Conservation (phyloP, 92 coral and sea anemone species). For the Montipora capitata region DNA sequence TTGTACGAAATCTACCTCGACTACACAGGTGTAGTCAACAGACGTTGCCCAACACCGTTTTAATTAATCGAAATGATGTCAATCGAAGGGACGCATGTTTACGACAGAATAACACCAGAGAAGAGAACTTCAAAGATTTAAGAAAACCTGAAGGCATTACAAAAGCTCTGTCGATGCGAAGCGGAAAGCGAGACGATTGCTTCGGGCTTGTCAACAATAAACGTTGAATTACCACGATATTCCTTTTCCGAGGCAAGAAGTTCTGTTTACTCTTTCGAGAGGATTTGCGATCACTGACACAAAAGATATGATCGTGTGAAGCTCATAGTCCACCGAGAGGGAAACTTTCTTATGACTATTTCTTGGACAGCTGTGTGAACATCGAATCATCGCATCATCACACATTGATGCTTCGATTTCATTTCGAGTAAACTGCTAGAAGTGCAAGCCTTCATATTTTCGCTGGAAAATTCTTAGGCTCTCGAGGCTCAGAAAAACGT, state of each 20-base stretch:
- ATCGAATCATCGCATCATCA: background rate
- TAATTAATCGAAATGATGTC: too few relatives aligned
- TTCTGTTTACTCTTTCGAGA: background rate
- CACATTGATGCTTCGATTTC: conserved; percentile 1
- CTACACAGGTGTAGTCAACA: background rate
- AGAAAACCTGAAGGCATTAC: background rate
- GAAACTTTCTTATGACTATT: background rate
- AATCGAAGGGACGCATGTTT: too few relatives aligned
- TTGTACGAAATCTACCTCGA: conserved; percentile 15
- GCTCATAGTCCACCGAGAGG: background rate
- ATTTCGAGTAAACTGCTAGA: background rate
- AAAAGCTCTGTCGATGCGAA: background rate
- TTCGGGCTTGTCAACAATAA: background rate
- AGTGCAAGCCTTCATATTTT: conserved; percentile 12
- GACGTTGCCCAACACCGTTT: conserved; percentile 26
- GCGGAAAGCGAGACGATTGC: background rate
- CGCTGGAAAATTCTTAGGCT: background rate
- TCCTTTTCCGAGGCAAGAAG: background rate
- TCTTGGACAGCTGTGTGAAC: conserved; percentile 19
- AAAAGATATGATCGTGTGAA: background rate
- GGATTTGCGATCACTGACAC: background rate
- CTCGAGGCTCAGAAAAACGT: background rate
- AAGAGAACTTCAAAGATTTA: background rate
- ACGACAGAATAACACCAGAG: background rate
- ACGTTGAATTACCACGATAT: background rate